A percentile compares a stretch with the other conserved stretches of the same genome.
phyloP scores from a whole-genome alignment of 2,888 invertebrate species.

The Sinohyriopsis cumingii region DNA sequence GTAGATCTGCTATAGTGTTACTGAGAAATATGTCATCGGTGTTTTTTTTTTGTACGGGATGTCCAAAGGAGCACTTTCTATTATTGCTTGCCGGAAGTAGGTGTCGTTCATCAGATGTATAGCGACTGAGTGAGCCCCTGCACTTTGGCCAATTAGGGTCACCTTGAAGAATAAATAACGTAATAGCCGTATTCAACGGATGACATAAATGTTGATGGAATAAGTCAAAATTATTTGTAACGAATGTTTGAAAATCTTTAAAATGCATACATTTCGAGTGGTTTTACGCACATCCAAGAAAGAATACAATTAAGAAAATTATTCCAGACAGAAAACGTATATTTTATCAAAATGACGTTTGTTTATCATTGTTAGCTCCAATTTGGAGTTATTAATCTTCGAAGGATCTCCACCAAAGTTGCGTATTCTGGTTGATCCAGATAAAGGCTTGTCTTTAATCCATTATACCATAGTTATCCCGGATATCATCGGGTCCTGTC shows the following conservation, averaged over 20 bases:
- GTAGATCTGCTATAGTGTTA: conserved; percentile 30
- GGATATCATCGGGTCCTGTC: conserved; percentile 25
- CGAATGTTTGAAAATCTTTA: too few species aligned
- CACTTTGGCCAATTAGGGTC: conserved; percentile 54
- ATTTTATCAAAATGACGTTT: too few species aligned
- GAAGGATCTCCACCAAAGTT: conserved; percentile 38
- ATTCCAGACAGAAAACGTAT: too few species aligned
- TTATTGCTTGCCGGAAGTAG: conserved; percentile 41
- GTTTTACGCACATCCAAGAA: too few species aligned
- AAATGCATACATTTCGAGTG: too few species aligned
- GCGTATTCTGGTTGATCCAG: conserved; percentile 40
- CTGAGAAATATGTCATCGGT: conserved; percentile 47
- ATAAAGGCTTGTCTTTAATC: conserved; percentile 48
- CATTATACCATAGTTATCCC: conserved; percentile 50
- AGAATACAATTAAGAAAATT: too few species aligned
- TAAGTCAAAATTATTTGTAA: neutral
- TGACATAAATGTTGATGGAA: neutral
- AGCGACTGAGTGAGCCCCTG: conserved; percentile 48
- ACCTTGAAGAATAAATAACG: conserved; percentile 31
- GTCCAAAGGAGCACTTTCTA: conserved; percentile 47
- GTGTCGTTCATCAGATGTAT: conserved; percentile 39
- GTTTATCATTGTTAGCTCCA: too few species aligned
- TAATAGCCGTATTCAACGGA: neutral
- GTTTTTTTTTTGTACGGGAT: conserved; percentile 43
- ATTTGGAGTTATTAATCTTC: conserved; percentile 8